These are phyloP conservation scores for Chloroceryle inda DNA, from an alignment of 2,797 vertebrate genomes.

Conservation along the genomic window DNA sequence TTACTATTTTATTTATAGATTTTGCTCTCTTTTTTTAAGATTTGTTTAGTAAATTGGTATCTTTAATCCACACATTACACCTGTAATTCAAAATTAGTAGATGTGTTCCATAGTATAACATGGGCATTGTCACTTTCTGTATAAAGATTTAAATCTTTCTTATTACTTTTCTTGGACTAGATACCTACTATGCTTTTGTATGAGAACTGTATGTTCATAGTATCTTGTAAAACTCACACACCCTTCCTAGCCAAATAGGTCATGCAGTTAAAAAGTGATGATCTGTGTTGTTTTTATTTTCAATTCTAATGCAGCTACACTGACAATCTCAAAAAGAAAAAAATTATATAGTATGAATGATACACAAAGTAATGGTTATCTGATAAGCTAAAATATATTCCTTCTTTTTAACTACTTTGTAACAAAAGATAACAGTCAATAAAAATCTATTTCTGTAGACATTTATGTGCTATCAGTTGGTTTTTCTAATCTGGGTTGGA, in stretches of 20 bases:
- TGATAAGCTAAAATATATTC: constrained; percentile 54
- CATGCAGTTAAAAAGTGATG: constrained; percentile 41
- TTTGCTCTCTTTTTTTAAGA: constrained; percentile 66
- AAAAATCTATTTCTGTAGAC: constrained; percentile 79
- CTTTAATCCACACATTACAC: constrained; percentile 76
- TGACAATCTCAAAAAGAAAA: constrained; percentile 45
- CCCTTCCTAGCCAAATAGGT: constrained; percentile 63
- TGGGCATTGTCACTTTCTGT: constrained; percentile 82
- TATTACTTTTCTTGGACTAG: constrained; percentile 75
- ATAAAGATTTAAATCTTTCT: constrained; percentile 77
- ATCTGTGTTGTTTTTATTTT: constrained; percentile 44
- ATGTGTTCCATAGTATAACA: constrained; percentile 77
- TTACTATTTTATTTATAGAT: constrained; percentile 86
- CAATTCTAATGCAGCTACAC: constrained; percentile 57
- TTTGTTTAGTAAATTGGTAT: constrained; percentile 80
- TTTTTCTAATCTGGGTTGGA: constrained; percentile 55
- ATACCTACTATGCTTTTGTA: constrained; percentile 63
- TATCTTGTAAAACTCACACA: constrained; percentile 54
- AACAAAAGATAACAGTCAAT: constrained; percentile 73
- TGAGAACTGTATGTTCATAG: constrained; percentile 62
- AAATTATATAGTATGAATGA: constrained; percentile 33
- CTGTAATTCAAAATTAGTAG: constrained; percentile 76
- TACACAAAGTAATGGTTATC: constrained; percentile 52
- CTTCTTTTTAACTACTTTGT: constrained; percentile 75
- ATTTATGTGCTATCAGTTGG: constrained; percentile 42